Evolutionary conservation across 2,797 vertebrate species (phyloP).

Genomic region (Typhlichthys subterraneus): DNA sequence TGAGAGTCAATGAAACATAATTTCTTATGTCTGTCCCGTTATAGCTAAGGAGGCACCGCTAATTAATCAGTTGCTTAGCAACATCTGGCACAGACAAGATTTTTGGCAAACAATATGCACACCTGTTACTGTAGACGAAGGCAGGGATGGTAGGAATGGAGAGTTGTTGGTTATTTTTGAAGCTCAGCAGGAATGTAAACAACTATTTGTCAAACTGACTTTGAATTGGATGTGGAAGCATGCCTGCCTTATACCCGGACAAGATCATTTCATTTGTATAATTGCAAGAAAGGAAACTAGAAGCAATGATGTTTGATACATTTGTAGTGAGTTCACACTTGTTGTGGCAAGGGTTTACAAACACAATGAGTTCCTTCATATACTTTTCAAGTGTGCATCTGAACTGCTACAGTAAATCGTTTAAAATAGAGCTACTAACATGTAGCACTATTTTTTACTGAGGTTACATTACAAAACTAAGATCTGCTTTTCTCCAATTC

Average conservation of each 20-base stretch:
- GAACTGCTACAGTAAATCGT: too few relatives aligned
- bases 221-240: slow-evolving; percentile 32
- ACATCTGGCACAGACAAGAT: slow-evolving; percentile 51
- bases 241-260: slow-evolving; percentile 8
- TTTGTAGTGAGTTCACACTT: slow-evolving; percentile 21
- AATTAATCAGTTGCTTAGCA: slow-evolving; percentile 64
- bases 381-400: slow-evolving; percentile 30
- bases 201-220: slow-evolving; percentile 33
- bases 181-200: slow-evolving; percentile 31
- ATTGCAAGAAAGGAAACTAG: slow-evolving; percentile 32
- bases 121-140: slow-evolving; percentile 37
- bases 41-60: slow-evolving; percentile 28
- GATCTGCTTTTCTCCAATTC: slow-evolving; percentile 30
- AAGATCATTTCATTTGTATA: slow-evolving; percentile 34
- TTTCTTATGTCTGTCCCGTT: slow-evolving; percentile 10
- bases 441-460: too few relatives aligned
- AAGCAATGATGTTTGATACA: slow-evolving; percentile 26
- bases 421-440: too few relatives aligned
- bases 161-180: slow-evolving; percentile 18
- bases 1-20: not conserved
- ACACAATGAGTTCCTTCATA: slow-evolving; percentile 39
- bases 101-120: slow-evolving; percentile 51
- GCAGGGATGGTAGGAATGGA: slow-evolving; percentile 30
- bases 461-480: not conserved
- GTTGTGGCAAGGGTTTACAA: slow-evolving; percentile 24